Percentiles rank a stretch among this genome's conserved stretches.
Evolutionary conservation across 2,113 vertebrate genomes (phyloP).

Genomic region (Nansenia antarctica): DNA sequence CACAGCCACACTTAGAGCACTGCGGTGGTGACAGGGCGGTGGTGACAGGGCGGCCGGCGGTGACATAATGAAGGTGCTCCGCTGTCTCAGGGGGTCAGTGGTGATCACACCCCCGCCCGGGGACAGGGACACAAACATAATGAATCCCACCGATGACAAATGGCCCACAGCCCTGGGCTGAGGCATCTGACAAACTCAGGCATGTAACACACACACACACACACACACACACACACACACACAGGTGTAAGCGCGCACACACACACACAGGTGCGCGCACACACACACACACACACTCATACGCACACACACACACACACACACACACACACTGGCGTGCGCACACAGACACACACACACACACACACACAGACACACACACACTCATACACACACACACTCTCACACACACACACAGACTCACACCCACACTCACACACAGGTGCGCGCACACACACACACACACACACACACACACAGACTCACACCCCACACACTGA

Average conservation of each 20-base stretch:
- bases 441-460: not conserved
- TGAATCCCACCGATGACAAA: slow-evolving; percentile 99
- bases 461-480: slow-evolving; percentile 44
- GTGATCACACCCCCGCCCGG: slow-evolving; percentile 94
- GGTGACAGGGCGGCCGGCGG: slow-evolving; percentile 86
- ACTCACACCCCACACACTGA: not conserved
- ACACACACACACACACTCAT: slow-evolving; percentile 5
- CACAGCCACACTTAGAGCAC: slow-evolving; percentile 77
- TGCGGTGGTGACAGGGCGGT: slow-evolving; percentile 48
- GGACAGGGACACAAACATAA: slow-evolving; percentile 91
- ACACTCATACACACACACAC: not conserved
- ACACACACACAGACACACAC: slow-evolving; percentile 19
- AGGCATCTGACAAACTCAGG: slow-evolving; percentile 97
- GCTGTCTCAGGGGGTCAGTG: slow-evolving; percentile 96
- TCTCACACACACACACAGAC: slow-evolving; percentile 3
- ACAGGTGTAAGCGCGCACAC: slow-evolving; percentile 8
- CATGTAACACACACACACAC: slow-evolving; percentile 71
- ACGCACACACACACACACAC: slow-evolving; percentile 6
- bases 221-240: slow-evolving; percentile 26
- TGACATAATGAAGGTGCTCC: slow-evolving; percentile 99
- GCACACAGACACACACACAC: slow-evolving; percentile 17
- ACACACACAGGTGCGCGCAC: slow-evolving; percentile 2
- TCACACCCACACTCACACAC: not conserved
- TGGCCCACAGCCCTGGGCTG: slow-evolving; percentile 88
- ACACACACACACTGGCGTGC: slow-evolving; percentile 4